Percentiles rank a stretch among this genome's conserved stretches.
Evolutionary conservation across 2,888 invertebrate species (phyloP).

Genomic region (Erannis defoliaria): DNA sequence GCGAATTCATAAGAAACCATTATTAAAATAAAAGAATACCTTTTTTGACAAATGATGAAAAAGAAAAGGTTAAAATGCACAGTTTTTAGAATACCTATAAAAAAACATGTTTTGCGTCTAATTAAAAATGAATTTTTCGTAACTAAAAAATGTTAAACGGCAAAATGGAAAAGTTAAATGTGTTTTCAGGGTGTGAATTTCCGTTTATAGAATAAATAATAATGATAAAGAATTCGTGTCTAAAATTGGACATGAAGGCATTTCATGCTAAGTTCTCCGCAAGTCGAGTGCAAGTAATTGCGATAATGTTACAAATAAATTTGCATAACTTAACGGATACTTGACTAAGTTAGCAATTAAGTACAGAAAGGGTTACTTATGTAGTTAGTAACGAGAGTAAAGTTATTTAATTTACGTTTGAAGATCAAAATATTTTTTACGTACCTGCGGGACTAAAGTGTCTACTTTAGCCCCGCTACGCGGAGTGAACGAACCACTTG

Average conservation of each 20-base stretch:
- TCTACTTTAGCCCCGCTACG: no score
- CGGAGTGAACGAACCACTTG: no score
- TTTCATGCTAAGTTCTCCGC: constrained; percentile 27
- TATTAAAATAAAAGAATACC: constrained; percentile 4
- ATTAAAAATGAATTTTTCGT: constrained; percentile 8
- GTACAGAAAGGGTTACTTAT: constrained; percentile 41
- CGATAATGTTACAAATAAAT: constrained; percentile 50
- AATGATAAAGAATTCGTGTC: constrained; percentile 10
- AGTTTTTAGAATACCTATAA: neutral
- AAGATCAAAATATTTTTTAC: constrained; percentile 15
- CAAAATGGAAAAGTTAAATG: no score
- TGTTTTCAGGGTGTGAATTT: constrained; percentile 36
- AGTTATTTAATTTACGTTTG: constrained; percentile 26
- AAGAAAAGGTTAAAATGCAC: constrained; percentile 7
- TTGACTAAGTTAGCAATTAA: constrained; percentile 48
- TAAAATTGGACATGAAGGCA: constrained; percentile 31
- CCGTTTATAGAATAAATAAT: constrained; percentile 1
- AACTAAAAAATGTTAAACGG: no score
- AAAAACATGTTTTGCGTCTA: constrained; percentile 2
- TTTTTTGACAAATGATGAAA: neutral
- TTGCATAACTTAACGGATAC: constrained; percentile 55
- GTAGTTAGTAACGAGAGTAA: constrained; percentile 23
- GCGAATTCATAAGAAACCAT: no score
- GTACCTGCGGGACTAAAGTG: no score
- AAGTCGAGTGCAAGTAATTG: constrained; percentile 56